Conservation (phyloP, 2,888 invertebrate genomes). For the Drosophila anomalipes region DNA sequence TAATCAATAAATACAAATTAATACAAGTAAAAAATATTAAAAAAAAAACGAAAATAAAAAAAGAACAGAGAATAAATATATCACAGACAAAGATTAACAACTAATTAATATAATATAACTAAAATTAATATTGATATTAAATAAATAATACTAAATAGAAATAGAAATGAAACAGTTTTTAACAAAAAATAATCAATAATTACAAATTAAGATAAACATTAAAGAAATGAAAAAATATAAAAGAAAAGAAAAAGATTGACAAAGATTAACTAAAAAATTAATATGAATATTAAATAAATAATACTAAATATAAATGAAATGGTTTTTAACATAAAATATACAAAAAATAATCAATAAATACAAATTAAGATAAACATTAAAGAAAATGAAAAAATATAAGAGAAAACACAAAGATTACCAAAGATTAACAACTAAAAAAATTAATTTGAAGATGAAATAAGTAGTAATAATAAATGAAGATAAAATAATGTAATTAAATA, state of each 20-base stretch:
- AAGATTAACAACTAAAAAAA: background rate
- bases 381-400: background rate
- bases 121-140: background rate
- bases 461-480: background rate
- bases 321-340: fast-evolving
- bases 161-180: too few species aligned
- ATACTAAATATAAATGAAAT: background rate
- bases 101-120: background rate
- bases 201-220: background rate
- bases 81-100: background rate
- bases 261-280: background rate
- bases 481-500: background rate
- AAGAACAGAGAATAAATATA: background rate
- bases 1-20: background rate
- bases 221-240: background rate
- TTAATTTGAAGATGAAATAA: background rate
- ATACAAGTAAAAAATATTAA: background rate
- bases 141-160: background rate
- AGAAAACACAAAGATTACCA: background rate
- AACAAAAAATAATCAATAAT: background rate
- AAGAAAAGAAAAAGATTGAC: background rate
- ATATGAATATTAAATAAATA: background rate
- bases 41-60: too few species aligned
- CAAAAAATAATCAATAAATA: background rate
- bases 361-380: background rate